Evolutionary conservation across 2,888 invertebrate species (phyloP), one percentile per base, ranked within the genome.

Genomic region (Ellobium chinense): DNA sequence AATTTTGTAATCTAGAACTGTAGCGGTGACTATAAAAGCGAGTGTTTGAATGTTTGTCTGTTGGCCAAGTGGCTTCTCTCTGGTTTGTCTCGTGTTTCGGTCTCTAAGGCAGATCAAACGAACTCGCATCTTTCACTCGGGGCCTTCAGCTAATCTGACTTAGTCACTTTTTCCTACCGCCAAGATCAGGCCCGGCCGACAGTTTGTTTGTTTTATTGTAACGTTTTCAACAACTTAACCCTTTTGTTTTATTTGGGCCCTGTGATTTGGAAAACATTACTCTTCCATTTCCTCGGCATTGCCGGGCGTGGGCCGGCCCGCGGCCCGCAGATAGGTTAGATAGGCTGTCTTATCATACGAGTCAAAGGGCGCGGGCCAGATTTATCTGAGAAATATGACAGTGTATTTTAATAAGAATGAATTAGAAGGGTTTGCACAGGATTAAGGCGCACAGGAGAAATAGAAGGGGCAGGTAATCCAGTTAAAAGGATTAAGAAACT

Each of bases 81-180:
- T 56, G 24, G n/a, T 56, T 3, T 56, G 9, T 56, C 7, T 21
- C 60, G 62, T 73, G 54, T 2, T 46, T 75, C 24, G 31, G 75
- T 75, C 29, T 63, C 75, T 54, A 75, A 27, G 75, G 21, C 29
- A 31, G 62, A 62, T 75, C 75, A 75, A 75, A 75, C 18, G 24
- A 18, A 72, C n/a, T 37, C 34, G 60, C 60, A 37, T 4, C 4
- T 73, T 29, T 36, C 60, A 39, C 27, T 21, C 27, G 14, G 2
- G 14, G 60, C 36, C 4, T 3, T 24, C 62, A 14, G n/a, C 0
- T 21, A 73, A 73, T 60, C 73, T 27, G 73, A 73, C 73, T 73
- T 73, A 60, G 62, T 24, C 73, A 73, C 73, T 60, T 29, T 39
- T 27, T 24, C n/a, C 37, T 62, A 9, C 58, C 2, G 24, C 73